These are phyloP conservation scores for Halcyon senegalensis DNA, from an alignment of 2,113 vertebrate genomes.

Conservation along the genomic window DNA sequence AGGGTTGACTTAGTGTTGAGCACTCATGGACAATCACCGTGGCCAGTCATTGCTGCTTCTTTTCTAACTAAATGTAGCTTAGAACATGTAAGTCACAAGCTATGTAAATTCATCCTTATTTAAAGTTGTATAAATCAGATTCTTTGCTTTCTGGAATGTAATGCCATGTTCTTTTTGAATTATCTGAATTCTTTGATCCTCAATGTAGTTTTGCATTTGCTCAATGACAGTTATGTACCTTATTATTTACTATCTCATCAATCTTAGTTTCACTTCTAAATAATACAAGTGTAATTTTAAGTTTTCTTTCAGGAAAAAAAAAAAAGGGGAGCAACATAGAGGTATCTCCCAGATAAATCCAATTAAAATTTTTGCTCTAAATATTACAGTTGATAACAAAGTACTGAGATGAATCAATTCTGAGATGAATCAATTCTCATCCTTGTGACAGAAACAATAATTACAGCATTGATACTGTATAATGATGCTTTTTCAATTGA, in stretches of 20 bases:
- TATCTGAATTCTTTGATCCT: not conserved
- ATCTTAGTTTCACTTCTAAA: not conserved
- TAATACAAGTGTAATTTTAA: not conserved
- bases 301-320: not conserved
- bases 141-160: not conserved
- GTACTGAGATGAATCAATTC: not conserved
- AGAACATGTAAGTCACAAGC: not conserved
- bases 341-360: not conserved
- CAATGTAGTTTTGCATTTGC: not conserved
- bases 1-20: not conserved
- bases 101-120: not conserved
- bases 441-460: not conserved
- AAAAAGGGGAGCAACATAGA: not conserved
- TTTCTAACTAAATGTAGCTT: not conserved
- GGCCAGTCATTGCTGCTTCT: rapidly evolving
- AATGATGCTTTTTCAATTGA: not conserved
- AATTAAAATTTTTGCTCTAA: not conserved
- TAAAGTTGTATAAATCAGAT: not conserved
- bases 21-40: not conserved
- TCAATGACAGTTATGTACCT: not conserved
- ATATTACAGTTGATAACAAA: not conserved
- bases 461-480: not conserved
- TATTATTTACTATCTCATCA: not conserved
- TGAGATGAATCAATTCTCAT: not conserved
- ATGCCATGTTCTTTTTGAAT: not conserved